Evolutionary conservation across 92 coral and sea anemone genomes (phyloP).

Genomic region (Nematostella vectensis): DNA sequence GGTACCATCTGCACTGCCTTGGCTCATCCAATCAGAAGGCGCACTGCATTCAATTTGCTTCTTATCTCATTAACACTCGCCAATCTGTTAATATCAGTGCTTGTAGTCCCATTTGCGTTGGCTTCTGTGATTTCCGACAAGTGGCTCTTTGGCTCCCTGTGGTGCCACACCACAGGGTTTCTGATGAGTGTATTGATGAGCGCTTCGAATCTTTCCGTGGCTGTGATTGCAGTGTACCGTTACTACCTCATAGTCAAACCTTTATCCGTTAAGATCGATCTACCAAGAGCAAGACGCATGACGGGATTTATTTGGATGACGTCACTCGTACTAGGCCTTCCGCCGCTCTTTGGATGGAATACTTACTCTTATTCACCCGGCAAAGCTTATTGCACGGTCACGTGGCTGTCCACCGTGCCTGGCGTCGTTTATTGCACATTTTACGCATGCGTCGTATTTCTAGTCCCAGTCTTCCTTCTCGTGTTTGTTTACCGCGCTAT

Average conservation of each 20-base stretch:
- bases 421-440: conserved; percentile 52
- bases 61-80: conserved; percentile 51
- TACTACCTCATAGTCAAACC: conserved; percentile 83
- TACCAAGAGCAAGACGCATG: conserved; percentile 52
- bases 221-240: conserved; percentile 72
- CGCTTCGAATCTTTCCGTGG: conserved; percentile 67
- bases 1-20: conserved; percentile 53
- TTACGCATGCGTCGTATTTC: conserved; percentile 31
- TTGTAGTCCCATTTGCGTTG: conserved; percentile 55
- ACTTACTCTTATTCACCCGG: conserved; percentile 57
- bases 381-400: conserved; percentile 71
- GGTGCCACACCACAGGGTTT: conserved; percentile 71
- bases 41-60: conserved; percentile 54
- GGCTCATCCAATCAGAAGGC: conserved; percentile 38
- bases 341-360: conserved; percentile 87
- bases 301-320: conserved; percentile 81
- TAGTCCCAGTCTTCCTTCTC: conserved; percentile 54
- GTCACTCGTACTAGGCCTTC: conserved; percentile 41
- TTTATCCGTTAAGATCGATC: conserved; percentile 58
- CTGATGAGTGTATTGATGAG: conserved; percentile 47
- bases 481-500: conserved; percentile 66
- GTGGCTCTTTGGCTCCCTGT: conserved; percentile 64
- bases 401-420: conserved; percentile 74
- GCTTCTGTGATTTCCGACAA: conserved; percentile 58
- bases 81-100: conserved; percentile 39